Percentiles rank a stretch among this genome's conserved stretches.
phyloP scores from a whole-genome alignment of 1,140 invertebrate species.

The Camponotus pennsylvanicus region DNA sequence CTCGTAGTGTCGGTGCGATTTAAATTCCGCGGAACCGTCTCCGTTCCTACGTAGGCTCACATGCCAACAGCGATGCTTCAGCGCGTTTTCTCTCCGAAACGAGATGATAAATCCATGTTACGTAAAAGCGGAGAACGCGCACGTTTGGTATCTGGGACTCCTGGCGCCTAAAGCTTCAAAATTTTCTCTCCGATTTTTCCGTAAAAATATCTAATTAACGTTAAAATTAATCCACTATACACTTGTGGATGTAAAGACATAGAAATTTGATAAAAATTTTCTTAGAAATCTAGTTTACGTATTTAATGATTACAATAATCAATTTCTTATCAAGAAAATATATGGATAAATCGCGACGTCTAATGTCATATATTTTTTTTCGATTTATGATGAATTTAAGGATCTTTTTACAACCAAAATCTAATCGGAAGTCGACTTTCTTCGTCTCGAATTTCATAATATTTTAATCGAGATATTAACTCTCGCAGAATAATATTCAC shows the following conservation, averaged over 20 bases:
- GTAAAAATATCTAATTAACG: not conserved
- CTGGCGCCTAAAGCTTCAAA: not conserved
- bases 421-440: not conserved
- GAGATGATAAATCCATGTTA: conserved; percentile 70
- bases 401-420: not conserved
- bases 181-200: not conserved
- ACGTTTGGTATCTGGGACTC: not conserved
- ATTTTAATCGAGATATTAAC: not conserved
- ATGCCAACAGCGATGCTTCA: conserved; percentile 69
- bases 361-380: not conserved
- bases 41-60: conserved; percentile 57
- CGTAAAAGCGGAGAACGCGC: not conserved
- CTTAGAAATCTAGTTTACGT: not conserved
- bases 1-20: conserved; percentile 60
- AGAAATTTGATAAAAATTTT: not conserved
- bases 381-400: not conserved
- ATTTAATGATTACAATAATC: not conserved
- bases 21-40: conserved; percentile 76
- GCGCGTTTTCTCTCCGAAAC: conserved; percentile 39
- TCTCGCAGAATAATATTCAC: not conserved
- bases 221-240: not conserved
- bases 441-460: not conserved
- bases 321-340: not conserved
- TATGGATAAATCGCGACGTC: not conserved
- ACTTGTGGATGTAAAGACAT: not conserved